A percentile compares a stretch with the other conserved stretches of the same genome.
Evolutionary conservation across 2,888 invertebrate genomes (phyloP).

Genomic region (Xestia sexstrigata): DNA sequence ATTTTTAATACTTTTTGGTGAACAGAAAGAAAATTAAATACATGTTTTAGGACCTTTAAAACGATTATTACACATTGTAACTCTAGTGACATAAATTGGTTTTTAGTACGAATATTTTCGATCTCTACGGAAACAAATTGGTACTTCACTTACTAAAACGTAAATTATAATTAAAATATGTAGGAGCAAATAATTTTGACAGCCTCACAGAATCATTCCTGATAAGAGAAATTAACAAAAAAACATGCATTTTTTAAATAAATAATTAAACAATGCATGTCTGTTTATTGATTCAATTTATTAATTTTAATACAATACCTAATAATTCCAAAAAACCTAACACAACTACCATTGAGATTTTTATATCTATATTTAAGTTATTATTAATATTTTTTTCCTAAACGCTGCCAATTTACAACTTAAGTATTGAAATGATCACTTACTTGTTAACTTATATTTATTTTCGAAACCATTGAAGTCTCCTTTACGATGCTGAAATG

Average conservation of each 20-base stretch:
- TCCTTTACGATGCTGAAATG: background rate
- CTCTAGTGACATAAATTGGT: background rate
- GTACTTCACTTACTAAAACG: background rate
- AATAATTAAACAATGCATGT: constrained; percentile 8
- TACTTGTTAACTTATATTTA: background rate
- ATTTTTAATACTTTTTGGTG: constrained; percentile 14
- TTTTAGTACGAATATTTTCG: background rate
- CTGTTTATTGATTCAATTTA: constrained; percentile 26
- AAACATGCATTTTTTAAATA: constrained; percentile 14
- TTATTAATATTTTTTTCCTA: constrained; percentile 35
- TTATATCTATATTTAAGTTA: constrained; percentile 69
- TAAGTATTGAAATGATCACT: constrained; percentile 20
- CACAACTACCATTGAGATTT: constrained; percentile 80
- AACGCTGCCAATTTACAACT: constrained; percentile 43
- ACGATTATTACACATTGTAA: background rate
- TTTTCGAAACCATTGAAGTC: background rate
- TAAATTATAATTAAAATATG: constrained; percentile 22
- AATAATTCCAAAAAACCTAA: constrained; percentile 75
- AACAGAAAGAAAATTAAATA: background rate
- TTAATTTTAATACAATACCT: constrained; percentile 60
- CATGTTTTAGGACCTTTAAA: background rate
- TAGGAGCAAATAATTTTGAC: constrained; percentile 53
- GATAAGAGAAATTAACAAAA: constrained; percentile 4
- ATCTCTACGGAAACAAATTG: background rate
- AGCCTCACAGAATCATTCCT: constrained; percentile 47